Base-by-base conservation (phyloP, 2,113 vertebrate genomes). In the Bufo bufo region DNA sequence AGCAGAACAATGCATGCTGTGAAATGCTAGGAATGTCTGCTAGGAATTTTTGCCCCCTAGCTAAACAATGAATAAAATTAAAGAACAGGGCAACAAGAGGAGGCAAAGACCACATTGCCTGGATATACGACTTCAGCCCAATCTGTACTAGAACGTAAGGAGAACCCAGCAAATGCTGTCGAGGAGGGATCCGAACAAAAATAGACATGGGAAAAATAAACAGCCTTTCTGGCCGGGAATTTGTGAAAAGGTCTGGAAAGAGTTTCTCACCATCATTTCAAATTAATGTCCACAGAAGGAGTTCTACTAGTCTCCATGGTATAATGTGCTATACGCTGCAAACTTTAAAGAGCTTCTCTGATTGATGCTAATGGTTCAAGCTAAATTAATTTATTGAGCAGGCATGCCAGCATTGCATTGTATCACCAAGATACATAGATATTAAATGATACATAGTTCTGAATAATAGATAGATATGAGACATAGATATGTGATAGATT, bases 121-220 rank as follows among this genome's bases (percentile, higher is more conserved):
- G 61, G 79, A 82, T 63, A 63, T 50, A 82, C 20, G 33, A 54
- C 66, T 71, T 16, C 65, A 54, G 69, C 47, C 47, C 63, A 84
- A 71, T 23, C 43, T 20, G 20, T 83, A 4, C 5, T 54, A 58
- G n/a, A 23, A 7, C 63, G 56, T 20, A 77, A 75, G 47, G 84
- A 90, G 92, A 95, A 95, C 96, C 94, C 90, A 92, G 96, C 96
- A 96, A 96, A 96, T 94, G 95, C 85, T 92, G 89, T 89, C 94
- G 50, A 97, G 96, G 97, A 97, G 97, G 94, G 95, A 94, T 88
- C 94, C 94, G 95, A 93, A 95, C 95, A 96, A 96, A 96, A 96
- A 86, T 96, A 96, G 96, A 98, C 99, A 98, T 99, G 98, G 97
- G 98, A 99, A 99, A 99, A 98, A 99, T 96, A 99, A 99, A 99